A percentile compares a stretch with the other conserved stretches of the same genome.
These are phyloP conservation scores for Isichthys henryi DNA, from an alignment of 2,113 vertebrate genomes.

Conservation along the genomic window DNA sequence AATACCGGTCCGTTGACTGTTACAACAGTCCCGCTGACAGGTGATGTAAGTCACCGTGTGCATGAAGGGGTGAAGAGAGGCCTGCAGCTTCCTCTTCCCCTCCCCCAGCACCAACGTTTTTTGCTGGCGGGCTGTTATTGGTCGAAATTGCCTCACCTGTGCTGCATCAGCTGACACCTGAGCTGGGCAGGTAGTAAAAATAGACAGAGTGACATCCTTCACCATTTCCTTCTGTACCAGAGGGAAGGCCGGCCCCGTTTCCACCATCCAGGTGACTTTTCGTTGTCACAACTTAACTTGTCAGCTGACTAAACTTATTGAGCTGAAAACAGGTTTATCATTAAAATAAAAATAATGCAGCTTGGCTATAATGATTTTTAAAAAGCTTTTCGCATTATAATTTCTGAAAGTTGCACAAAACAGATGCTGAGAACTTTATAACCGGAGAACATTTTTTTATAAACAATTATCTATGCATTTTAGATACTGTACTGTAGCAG, in stretches of 20 bases:
- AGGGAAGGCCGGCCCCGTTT: neutral
- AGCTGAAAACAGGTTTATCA: neutral
- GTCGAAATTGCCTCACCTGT: conserved; percentile 28
- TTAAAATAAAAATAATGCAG: neutral
- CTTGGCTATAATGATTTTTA: neutral
- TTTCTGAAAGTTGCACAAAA: neutral
- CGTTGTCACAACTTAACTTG: neutral
- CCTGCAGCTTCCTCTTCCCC: conserved; percentile 13
- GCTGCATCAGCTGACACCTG: conserved; percentile 32
- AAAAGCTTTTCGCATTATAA: neutral
- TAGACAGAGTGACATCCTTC: conserved; percentile 9
- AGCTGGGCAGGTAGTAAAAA: conserved; percentile 38
- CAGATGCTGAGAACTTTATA: neutral
- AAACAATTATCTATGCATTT: neutral
- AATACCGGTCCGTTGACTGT: conserved; percentile 29
- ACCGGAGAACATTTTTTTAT: neutral
- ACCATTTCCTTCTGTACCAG: neutral
- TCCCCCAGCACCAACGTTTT: conserved; percentile 17
- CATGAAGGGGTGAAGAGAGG: neutral
- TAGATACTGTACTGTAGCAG: neutral
- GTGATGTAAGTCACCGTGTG: neutral
- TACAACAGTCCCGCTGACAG: conserved; percentile 11
- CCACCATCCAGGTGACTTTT: neutral
- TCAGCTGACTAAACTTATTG: neutral
- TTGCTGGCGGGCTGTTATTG: conserved; percentile 24